These are phyloP conservation scores for Aulostomus chinensis DNA, from an alignment of 2,797 vertebrate species.

Conservation along the genomic window DNA sequence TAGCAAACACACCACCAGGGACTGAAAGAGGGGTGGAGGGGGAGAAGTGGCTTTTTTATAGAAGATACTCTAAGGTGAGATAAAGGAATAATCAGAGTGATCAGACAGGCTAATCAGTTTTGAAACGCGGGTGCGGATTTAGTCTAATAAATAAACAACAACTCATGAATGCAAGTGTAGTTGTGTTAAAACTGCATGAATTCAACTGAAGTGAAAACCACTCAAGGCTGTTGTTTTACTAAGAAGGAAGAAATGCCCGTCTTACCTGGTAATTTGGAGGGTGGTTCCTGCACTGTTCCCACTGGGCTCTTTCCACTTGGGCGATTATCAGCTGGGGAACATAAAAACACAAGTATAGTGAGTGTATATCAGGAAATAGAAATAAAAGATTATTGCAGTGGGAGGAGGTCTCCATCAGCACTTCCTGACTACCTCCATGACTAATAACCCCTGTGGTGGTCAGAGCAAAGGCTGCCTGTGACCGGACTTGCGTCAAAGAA, in stretches of 20 bases:
- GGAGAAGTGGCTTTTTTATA: neutral
- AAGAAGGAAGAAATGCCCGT: neutral
- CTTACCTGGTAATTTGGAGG: conserved; percentile 87
- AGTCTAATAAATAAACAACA: too few relatives aligned
- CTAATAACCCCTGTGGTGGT: conserved; percentile 34
- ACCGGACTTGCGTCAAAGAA: conserved; percentile 40
- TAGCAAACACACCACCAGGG: conserved; percentile 93
- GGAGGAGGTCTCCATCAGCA: too few relatives aligned
- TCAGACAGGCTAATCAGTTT: too few relatives aligned
- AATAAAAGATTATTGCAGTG: conserved; percentile 16
- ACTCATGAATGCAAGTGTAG: too few relatives aligned
- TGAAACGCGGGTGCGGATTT: too few relatives aligned
- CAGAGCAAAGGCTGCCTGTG: conserved; percentile 29
- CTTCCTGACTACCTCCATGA: conserved; percentile 13
- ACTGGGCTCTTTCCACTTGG: conserved; percentile 88
- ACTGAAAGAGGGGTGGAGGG: conserved; percentile 71
- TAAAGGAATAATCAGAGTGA: too few relatives aligned
- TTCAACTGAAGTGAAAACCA: neutral
- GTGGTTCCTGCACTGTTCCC: conserved; percentile 88
- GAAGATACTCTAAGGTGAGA: too few relatives aligned
- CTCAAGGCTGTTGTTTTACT: too few relatives aligned
- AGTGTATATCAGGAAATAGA: neutral
- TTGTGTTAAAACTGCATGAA: too few relatives aligned
- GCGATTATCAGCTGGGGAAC: conserved; percentile 87
- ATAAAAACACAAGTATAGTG: conserved; percentile 14